phyloP scores from a whole-genome alignment of 2,113 vertebrate species.

The Rhombomys opimus region DNA sequence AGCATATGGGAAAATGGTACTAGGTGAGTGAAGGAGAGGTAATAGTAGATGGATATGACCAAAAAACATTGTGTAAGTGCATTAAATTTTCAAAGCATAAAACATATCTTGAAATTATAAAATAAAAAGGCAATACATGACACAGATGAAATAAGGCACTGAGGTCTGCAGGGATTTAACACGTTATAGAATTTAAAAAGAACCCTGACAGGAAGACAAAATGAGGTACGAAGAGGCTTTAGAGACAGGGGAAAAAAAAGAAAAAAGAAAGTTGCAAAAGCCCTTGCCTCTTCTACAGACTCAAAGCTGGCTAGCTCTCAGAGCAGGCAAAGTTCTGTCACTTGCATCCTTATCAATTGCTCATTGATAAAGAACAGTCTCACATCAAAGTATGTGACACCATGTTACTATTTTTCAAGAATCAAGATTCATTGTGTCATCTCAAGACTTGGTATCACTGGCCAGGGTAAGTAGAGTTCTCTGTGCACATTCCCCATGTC shows the following conservation, averaged over 20 bases:
- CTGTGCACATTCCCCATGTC: accelerated
- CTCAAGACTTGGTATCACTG: not conserved
- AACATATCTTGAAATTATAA: not conserved
- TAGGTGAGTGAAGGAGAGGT: not conserved
- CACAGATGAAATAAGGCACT: not conserved
- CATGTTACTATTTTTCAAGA: not conserved
- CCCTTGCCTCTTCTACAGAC: not conserved
- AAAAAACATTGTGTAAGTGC: not conserved
- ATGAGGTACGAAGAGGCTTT: not conserved
- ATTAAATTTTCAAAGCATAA: not conserved
- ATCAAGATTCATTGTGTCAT: not conserved
- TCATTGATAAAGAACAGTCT: not conserved
- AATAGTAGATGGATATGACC: not conserved
- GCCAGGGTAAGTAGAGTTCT: not conserved
- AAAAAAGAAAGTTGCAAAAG: not conserved
- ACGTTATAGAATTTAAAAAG: not conserved
- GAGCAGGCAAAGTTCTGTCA: not conserved
- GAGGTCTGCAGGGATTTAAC: not conserved
- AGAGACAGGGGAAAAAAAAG: not conserved
- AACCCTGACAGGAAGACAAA: not conserved
- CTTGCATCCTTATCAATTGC: not conserved
- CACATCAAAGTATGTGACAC: not conserved
- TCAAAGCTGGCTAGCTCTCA: not conserved
- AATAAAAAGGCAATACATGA: not conserved
- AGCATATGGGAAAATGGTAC: not conserved